These are phyloP conservation scores for Sorex araneus DNA, from an alignment of 2,113 vertebrate species.

Conservation along the genomic window DNA sequence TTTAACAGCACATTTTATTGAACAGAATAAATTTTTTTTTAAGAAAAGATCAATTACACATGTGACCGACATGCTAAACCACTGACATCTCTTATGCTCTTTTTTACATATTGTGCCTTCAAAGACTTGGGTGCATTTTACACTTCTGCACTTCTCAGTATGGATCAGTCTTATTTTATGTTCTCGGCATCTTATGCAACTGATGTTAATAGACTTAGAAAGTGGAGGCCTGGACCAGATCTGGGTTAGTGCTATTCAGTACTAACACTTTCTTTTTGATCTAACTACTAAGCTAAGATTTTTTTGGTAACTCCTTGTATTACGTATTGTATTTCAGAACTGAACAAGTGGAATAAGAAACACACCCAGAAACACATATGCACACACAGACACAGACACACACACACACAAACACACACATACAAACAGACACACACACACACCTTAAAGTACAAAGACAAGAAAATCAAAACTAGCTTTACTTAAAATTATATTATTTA, in stretches of 20 bases:
- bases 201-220: background rate
- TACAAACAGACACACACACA: no score
- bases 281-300: no score
- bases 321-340: no score
- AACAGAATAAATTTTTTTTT: background rate
- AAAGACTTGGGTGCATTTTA: background rate
- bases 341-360: no score
- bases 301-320: no score
- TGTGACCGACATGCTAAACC: background rate
- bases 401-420: no score
- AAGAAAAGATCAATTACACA: background rate
- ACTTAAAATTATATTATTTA: no score
- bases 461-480: no score
- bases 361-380: no score
- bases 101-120: background rate
- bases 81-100: background rate
- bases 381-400: no score
- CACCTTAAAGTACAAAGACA: no score
- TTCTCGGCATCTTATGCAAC: accelerated
- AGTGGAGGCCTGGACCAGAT: accelerated
- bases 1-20: background rate
- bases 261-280: no score
- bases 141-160: background rate
- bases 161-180: background rate
- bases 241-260: background rate